Conservation (phyloP, 2,113 vertebrate species). For the Chionis minor region DNA sequence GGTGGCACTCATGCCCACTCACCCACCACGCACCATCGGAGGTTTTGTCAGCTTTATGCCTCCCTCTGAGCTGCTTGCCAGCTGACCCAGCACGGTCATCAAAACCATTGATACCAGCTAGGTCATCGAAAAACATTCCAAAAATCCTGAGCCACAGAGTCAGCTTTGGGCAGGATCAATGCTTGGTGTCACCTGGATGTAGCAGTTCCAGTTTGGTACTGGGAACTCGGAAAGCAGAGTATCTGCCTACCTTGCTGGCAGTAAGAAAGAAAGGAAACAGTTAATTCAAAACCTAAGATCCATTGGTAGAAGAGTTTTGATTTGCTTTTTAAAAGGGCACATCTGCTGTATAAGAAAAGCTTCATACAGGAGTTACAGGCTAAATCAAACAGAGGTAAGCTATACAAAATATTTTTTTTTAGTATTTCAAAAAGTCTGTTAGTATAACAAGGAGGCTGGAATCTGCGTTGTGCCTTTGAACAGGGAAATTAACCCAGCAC, state of each 20-base stretch:
- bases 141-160: neutral
- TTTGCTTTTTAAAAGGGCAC: neutral
- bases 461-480: neutral
- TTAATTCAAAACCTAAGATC: neutral
- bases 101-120: neutral
- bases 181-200: neutral
- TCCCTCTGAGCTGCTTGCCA: neutral
- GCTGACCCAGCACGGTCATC: neutral
- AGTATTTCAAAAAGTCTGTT: neutral
- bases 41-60: neutral
- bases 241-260: neutral
- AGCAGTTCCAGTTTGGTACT: neutral
- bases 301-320: neutral
- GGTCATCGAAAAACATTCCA: neutral
- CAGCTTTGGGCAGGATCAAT: neutral
- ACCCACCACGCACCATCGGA: neutral
- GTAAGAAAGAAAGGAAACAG: neutral
- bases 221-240: neutral
- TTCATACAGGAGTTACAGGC: neutral
- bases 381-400: neutral
- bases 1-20: neutral
- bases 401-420: neutral
- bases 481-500: neutral
- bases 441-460: neutral
- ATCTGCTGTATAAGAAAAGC: neutral